phyloP scores from a whole-genome alignment of 2,113 vertebrate genomes.

The Gobio gobio region DNA sequence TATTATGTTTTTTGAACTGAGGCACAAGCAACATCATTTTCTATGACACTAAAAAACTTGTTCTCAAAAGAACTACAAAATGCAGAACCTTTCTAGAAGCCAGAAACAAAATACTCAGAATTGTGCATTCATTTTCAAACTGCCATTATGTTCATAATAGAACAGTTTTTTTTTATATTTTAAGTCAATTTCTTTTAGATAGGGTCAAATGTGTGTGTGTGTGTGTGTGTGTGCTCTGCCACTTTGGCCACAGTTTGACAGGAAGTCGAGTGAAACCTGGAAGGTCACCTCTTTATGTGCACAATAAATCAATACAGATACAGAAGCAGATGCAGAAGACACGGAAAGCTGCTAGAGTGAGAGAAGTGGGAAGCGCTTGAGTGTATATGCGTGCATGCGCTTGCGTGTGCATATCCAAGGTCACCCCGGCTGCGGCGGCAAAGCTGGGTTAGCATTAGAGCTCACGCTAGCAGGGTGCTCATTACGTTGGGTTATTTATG shows the following conservation, averaged over 20 bases:
- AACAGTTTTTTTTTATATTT: no score
- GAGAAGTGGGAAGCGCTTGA: neutral
- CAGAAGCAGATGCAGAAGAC: slow-evolving; percentile 29
- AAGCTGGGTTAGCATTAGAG: slow-evolving; percentile 46
- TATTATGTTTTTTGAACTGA: neutral
- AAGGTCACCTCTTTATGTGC: slow-evolving; percentile 43
- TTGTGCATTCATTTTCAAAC: neutral
- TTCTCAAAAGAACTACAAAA: neutral
- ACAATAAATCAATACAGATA: slow-evolving; percentile 47
- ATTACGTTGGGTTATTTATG: slow-evolving; percentile 75
- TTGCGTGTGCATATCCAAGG: slow-evolving; percentile 42
- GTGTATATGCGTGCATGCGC: slow-evolving; percentile 13
- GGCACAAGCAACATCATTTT: neutral
- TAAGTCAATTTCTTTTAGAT: neutral
- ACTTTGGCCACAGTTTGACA: slow-evolving; percentile 14
- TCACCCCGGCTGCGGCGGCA: slow-evolving; percentile 12
- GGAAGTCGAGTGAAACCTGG: slow-evolving; percentile 27
- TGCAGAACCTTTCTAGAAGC: neutral
- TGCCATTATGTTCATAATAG: neutral
- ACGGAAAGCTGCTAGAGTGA: neutral
- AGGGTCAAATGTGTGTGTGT: neutral
- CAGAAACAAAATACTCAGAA: neutral
- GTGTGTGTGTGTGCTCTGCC: neutral
- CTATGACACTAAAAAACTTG: neutral
- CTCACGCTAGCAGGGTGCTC: slow-evolving; percentile 62